Conservation (phyloP, 2,888 invertebrate genomes). For the Noctua janthina region DNA sequence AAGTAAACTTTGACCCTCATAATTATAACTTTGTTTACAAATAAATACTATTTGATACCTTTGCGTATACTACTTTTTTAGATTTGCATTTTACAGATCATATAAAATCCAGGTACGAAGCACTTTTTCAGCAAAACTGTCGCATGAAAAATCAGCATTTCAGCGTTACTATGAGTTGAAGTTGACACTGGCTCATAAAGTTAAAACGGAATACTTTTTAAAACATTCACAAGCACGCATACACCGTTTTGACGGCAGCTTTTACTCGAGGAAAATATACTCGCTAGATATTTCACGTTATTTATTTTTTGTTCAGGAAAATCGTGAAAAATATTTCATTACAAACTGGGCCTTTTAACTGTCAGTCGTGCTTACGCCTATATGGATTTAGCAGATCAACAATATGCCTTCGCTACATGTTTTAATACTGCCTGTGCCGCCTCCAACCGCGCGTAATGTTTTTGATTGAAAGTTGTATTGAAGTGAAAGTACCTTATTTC, state of each 20-base stretch:
- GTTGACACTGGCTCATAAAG: conserved; percentile 1
- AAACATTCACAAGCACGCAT: conserved; percentile 22
- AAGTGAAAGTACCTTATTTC: conserved; percentile 8
- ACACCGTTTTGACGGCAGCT: background rate
- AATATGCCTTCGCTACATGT: background rate
- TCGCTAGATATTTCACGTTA: background rate
- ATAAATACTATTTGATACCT: too few relatives aligned
- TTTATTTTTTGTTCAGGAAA: conserved; percentile 5
- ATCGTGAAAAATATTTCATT: conserved; percentile 16
- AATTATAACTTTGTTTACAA: too few relatives aligned
- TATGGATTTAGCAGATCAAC: conserved; percentile 23
- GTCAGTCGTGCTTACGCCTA: background rate
- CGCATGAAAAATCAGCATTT: background rate
- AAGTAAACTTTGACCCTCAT: too few relatives aligned
- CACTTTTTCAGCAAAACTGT: conserved; percentile 2
- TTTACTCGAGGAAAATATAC: conserved; percentile 11
- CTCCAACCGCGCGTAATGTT: background rate
- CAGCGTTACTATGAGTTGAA: background rate
- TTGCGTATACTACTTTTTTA: background rate
- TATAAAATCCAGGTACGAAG: background rate
- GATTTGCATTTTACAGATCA: background rate
- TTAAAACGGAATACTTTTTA: conserved; percentile 18
- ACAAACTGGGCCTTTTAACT: background rate
- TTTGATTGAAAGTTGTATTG: background rate
- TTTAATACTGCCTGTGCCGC: conserved; percentile 4